Evolutionary conservation across 2,888 invertebrate genomes (phyloP).

Genomic region (Chelonus formosanus): DNA sequence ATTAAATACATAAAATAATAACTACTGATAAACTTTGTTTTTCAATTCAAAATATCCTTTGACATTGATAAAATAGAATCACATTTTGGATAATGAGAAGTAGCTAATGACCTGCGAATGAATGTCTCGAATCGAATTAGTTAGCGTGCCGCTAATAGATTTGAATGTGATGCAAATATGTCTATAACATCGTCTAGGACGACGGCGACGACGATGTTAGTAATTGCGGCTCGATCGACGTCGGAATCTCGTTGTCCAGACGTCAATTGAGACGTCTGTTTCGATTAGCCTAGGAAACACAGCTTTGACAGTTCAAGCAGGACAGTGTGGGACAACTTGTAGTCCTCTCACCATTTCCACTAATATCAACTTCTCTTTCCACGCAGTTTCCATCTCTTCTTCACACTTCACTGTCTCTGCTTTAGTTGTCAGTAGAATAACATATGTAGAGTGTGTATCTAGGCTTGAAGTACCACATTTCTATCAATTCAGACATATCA

Average conservation of each 20-base stretch:
- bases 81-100: no score
- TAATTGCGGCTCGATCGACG: slow-evolving; percentile 35
- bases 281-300: slow-evolving; percentile 29
- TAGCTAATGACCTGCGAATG: neutral
- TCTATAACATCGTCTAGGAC: slow-evolving; percentile 7
- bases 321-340: neutral
- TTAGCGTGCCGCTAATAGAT: slow-evolving; percentile 36
- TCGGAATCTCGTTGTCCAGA: slow-evolving; percentile 15
- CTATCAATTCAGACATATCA: slow-evolving; percentile 53
- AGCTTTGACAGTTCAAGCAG: slow-evolving; percentile 27
- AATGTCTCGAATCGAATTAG: slow-evolving; percentile 25
- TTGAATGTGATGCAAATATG: slow-evolving; percentile 37
- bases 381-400: neutral
- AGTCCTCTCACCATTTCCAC: neutral
- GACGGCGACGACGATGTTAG: slow-evolving; percentile 34
- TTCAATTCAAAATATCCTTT: no score
- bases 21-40: no score
- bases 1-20: no score
- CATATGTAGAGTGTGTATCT: slow-evolving; percentile 12
- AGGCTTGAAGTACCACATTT: slow-evolving; percentile 17
- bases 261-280: slow-evolving; percentile 33
- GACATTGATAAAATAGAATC: no score
- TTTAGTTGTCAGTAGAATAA: no score
- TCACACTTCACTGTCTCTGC: slow-evolving; percentile 1
- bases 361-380: neutral